Evolutionary conservation across 2,797 vertebrate species (phyloP).

Genomic region (Scleropages formosus): DNA sequence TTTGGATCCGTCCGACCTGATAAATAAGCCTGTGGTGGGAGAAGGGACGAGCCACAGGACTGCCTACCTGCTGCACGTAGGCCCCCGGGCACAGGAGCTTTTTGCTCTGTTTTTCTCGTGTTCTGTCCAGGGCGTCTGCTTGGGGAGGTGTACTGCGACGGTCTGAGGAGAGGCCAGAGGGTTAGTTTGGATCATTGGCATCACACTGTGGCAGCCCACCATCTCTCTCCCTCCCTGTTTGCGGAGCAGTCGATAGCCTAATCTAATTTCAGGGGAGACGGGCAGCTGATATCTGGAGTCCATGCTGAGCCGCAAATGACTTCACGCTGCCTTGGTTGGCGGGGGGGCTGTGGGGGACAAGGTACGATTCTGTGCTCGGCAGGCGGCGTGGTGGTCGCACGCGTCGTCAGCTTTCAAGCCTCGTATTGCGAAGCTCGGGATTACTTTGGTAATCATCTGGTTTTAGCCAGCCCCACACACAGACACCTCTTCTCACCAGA

Average conservation of each 20-base stretch:
- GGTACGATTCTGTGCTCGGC: slow-evolving; percentile 12
- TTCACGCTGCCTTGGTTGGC: slow-evolving; percentile 26
- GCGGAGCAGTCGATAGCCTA: slow-evolving; percentile 45
- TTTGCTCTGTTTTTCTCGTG: neutral
- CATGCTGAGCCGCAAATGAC: slow-evolving; percentile 42
- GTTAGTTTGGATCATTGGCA: neutral
- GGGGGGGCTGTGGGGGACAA: neutral
- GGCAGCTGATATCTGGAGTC: slow-evolving; percentile 34
- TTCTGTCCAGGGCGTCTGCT: neutral
- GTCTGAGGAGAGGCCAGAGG: neutral
- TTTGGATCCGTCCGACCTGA: slow-evolving; percentile 22
- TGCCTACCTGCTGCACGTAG: neutral
- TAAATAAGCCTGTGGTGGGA: slow-evolving; percentile 10
- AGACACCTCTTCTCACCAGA: neutral
- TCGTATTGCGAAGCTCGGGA: neutral
- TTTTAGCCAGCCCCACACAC: neutral
- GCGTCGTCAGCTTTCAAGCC: neutral
- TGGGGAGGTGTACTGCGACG: neutral
- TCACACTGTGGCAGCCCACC: neutral
- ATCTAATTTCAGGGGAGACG: slow-evolving; percentile 45
- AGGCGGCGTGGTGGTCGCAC: neutral
- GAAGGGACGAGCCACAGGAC: neutral
- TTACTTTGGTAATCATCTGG: slow-evolving; percentile 9
- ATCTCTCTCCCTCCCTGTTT: slow-evolving; percentile 24
- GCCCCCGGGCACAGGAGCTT: neutral